Base-by-base conservation (phyloP, 2,888 invertebrate genomes). In the Caenorhabditis drosophilae region DNA sequence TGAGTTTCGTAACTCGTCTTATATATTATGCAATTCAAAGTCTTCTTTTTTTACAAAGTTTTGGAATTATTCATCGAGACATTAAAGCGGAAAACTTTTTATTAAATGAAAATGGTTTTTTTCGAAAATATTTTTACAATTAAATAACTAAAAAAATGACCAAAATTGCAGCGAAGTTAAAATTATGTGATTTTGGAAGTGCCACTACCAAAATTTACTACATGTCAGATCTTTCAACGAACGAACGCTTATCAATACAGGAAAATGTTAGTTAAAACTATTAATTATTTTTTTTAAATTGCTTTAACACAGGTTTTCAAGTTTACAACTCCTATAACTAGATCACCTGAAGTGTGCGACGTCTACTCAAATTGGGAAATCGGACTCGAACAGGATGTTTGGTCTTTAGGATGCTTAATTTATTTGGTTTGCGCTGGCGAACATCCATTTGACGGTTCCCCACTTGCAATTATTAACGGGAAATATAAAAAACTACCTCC, bases 11-110 rank as follows among this genome's bases (percentile, higher is more conserved):
- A 15, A 44, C 58, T 18, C 49, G 67, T 7, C 57, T 67, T 16
- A 57, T 57, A 15, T 54, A 46, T 26, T 57, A 54, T 26, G 57
- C 60, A 16, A 57, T 53, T 23, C 45, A 46, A 36, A 60, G 60
- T 23, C 20, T 67, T 26, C 49, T 55, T 12, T 67, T 52, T 49
- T 20, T 67, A 35, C 67, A 67, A 40, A 36, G 44, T 22, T 31
- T 47, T 15, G 54, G 51, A 31, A 49, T 61, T 22, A 67, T 44
- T 34, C 67, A 67, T 47, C 38, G 67, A 15, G 67, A 67, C 50
- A 59, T 67, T 35, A 67, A 67, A 50, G 60, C 67, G 11, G 67
- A 67, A 20, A 67, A 67, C 49, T 50, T 67, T n/a, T 51, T 67
- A 31, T 53, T 67, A 23, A 61, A 66, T 44, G 51, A 42, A 49